Evolutionary conservation across 1,140 invertebrate genomes (phyloP).

Genomic region (Pogonomyrmex barbatus): DNA sequence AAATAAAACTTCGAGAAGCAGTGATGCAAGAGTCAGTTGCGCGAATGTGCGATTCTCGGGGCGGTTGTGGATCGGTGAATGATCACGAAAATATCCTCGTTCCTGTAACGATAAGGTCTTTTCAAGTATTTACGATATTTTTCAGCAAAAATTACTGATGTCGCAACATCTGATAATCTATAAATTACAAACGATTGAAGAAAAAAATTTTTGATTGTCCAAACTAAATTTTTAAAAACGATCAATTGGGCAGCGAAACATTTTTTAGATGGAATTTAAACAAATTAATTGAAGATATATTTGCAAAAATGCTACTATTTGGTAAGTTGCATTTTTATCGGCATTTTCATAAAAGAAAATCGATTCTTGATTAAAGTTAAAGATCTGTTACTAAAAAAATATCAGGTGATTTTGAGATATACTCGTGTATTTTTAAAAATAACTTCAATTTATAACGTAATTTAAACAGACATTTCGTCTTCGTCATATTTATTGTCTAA

Average conservation of each 20-base stretch:
- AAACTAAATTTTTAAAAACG: not conserved
- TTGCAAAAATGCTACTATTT: not conserved
- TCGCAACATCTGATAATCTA: too few species aligned
- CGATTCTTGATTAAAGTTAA: not conserved
- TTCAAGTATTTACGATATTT: not conserved
- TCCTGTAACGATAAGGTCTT: not conserved
- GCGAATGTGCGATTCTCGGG: slow-evolving; percentile 19
- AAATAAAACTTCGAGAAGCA: slow-evolving; percentile 35
- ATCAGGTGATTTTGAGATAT: not conserved
- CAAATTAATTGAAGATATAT: not conserved
- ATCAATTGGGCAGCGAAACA: not conserved
- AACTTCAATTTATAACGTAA: not conserved
- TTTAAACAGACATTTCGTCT: slow-evolving; percentile 2
- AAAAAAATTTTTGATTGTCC: not conserved
- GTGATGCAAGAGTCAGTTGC: slow-evolving; percentile 45
- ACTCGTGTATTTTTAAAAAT: not conserved
- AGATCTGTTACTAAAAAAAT: not conserved
- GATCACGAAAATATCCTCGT: not conserved
- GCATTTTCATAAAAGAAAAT: not conserved
- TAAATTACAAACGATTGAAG: not conserved
- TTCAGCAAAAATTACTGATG: not conserved
- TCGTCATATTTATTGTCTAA: not conserved
- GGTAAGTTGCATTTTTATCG: not conserved
- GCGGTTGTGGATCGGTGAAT: not conserved
- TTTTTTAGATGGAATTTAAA: not conserved